Conservation (phyloP, 2,888 invertebrate genomes). For the Athripsodes cinereus region DNA sequence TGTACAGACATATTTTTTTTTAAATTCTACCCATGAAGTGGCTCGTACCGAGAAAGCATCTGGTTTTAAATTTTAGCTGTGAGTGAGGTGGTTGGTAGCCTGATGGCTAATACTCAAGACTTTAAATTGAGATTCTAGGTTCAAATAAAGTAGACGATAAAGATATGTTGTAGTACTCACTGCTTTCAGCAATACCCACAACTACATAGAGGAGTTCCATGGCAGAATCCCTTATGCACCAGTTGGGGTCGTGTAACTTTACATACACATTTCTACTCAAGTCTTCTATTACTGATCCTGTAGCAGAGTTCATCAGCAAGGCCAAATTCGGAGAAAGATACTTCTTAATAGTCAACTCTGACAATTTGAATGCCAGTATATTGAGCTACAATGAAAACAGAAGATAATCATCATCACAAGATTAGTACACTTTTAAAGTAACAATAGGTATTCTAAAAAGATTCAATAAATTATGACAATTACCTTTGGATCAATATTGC, state of each 20-base stretch:
- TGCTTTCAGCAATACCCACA: slow-evolving; percentile 61
- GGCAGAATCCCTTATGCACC: slow-evolving; percentile 76
- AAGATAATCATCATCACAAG: no score
- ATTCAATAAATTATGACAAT: no score
- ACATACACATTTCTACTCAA: slow-evolving; percentile 61
- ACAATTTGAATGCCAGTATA: slow-evolving; percentile 63
- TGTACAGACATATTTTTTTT: no score
- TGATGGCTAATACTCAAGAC: no score
- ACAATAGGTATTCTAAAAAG: no score
- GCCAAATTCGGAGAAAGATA: slow-evolving; percentile 74
- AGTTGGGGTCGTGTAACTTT: slow-evolving; percentile 64
- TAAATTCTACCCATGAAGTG: no score
- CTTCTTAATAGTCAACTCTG: slow-evolving; percentile 63
- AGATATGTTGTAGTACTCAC: slow-evolving; percentile 52
- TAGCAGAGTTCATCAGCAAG: slow-evolving; percentile 60
- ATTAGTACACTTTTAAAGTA: no score
- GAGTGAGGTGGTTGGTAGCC: no score
- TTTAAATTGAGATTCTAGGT: no score
- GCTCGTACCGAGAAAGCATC: no score
- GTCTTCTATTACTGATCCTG: slow-evolving; percentile 57
- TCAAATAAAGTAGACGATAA: no score
- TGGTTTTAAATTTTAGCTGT: no score
- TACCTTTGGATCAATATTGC: slow-evolving; percentile 42
- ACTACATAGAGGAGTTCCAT: slow-evolving; percentile 67
- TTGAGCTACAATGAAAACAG: slow-evolving; percentile 53